These are phyloP conservation scores for Craniophora ligustri DNA, from an alignment of 2,888 invertebrate genomes.

Conservation along the genomic window DNA sequence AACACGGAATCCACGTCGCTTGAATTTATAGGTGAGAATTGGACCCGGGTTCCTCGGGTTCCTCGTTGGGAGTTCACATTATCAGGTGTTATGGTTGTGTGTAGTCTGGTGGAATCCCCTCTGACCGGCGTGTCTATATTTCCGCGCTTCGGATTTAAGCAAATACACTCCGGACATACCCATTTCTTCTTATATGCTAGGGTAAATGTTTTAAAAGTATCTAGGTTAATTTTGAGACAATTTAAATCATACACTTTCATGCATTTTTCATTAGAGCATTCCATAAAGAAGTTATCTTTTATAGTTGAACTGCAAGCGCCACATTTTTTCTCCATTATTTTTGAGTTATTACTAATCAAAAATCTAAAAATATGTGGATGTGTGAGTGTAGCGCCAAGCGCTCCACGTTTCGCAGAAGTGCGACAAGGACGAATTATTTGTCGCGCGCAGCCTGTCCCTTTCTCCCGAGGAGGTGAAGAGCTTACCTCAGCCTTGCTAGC, in stretches of 20 bases:
- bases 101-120: background rate
- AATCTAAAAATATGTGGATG: no score
- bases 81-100: slow-evolving; percentile 1
- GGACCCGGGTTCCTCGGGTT: background rate
- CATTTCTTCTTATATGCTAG: slow-evolving; percentile 8
- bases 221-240: slow-evolving; percentile 2
- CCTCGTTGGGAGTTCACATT: slow-evolving; percentile 5
- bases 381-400: slow-evolving; percentile 4
- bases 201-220: slow-evolving; percentile 4
- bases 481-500: no score
- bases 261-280: slow-evolving; percentile 6
- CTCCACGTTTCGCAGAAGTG: no score
- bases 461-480: no score
- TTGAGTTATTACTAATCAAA: no score
- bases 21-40: background rate
- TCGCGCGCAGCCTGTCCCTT: no score
- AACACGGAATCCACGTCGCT: slow-evolving; percentile 1
- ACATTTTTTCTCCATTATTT: no score
- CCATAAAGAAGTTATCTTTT: background rate
- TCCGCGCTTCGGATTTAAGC: slow-evolving; percentile 6
- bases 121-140: no score
- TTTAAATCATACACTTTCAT: background rate
- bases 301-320: no score
- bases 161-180: slow-evolving; percentile 11
- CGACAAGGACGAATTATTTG: no score